Base-by-base conservation (phyloP, 2,797 vertebrate species). In the Liparis tanakae region DNA sequence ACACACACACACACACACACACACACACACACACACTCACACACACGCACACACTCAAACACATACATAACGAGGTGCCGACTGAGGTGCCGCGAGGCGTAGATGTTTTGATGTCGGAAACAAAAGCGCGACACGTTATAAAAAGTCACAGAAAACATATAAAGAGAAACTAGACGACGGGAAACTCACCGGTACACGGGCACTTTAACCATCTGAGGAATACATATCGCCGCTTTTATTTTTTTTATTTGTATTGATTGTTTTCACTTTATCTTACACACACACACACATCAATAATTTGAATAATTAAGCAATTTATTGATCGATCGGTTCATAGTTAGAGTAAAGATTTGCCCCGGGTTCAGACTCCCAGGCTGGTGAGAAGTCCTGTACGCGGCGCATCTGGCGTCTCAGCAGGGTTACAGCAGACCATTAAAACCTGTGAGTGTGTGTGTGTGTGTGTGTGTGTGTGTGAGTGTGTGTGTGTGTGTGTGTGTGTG, bases 71-170 rank as follows among this genome's bases (percentile, higher is more conserved):
- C 7, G 13, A 12, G 60, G 54, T 62, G 72, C 73, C 66, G 75
- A 70, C 67, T 64, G 74, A 79, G 79, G 76, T 72, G 76, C 75
- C 69, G 57, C 62, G 17, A 71, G 39, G 59, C 62, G 59, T 74
- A 59, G 65, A 54, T 69, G 59, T 63, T 17, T 66, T 7, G 7
- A 55, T 30, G 74, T 82, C 25, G 25, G 25, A 30, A 30, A 2
- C 3, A 30, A 30, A 30, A 30, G 25, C 25, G 25, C 25, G 25
- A 30, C 25, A 30, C 25, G 25, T 30, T 30, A 30, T 30, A 2
- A 30, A n/a, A n/a, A n/a, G n/a, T n/a, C n/a, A n/a, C n/a, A n/a
- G n/a, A n/a, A n/a, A 30, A 30, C 3, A 30, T 30, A 30, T 30
- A 30, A 30, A 30, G 2, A 2, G 9, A 39, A 39, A 39, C 9